A percentile compares a stretch with the other conserved stretches of the same genome.
These are phyloP conservation scores for Rhynchomys soricoides DNA, from an alignment of 2,113 vertebrate species.

Conservation along the genomic window DNA sequence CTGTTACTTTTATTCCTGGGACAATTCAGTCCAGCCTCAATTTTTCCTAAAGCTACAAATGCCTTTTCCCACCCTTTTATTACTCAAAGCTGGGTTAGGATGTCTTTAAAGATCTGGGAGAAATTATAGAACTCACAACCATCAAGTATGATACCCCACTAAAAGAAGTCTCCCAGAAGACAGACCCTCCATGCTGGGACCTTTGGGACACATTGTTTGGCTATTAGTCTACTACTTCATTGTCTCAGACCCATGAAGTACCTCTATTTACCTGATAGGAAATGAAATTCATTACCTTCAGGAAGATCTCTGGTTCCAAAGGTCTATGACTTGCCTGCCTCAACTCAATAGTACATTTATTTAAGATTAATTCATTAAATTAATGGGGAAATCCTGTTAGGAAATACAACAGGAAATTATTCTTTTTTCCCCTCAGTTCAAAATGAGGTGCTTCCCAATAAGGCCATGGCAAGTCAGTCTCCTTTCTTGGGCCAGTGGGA, in stretches of 20 bases:
- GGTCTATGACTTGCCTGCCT: not conserved
- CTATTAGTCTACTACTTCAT: not conserved
- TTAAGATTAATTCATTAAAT: not conserved
- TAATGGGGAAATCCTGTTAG: not conserved
- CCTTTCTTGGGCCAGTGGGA: not conserved
- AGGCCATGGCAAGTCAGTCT: not conserved
- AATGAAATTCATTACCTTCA: not conserved
- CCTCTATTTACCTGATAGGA: not conserved
- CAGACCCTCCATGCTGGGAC: not conserved
- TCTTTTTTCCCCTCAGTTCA: not conserved
- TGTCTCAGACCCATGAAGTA: not conserved
- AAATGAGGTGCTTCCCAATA: not conserved
- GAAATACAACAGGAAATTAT: too few relatives aligned
- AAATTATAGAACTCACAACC: not conserved
- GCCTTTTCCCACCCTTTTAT: not conserved
- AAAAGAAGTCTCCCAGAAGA: not conserved
- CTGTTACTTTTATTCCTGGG: not conserved
- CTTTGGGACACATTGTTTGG: not conserved
- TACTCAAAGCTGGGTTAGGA: not conserved
- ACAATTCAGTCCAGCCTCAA: not conserved
- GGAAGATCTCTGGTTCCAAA: constrained; percentile 13
- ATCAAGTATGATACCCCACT: not conserved
- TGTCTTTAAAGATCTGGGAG: not conserved
- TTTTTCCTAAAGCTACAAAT: not conserved
- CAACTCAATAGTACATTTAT: not conserved